A percentile compares a stretch with the other conserved stretches of the same genome.
These are phyloP conservation scores for Callionymus lyra DNA, from an alignment of 2,113 vertebrate genomes.

Conservation along the genomic window DNA sequence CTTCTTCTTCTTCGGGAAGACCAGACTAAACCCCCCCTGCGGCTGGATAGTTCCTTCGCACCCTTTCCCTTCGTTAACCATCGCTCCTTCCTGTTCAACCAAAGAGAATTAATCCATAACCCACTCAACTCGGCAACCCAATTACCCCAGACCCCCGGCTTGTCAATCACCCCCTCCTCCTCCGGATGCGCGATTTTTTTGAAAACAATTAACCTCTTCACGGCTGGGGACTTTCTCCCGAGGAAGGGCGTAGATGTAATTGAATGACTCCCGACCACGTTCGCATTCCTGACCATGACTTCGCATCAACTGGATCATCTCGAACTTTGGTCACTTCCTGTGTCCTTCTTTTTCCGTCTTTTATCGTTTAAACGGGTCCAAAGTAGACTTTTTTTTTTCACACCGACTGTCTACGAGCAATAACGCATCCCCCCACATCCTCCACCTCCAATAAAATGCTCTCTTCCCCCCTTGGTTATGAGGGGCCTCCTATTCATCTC, in stretches of 20 bases:
- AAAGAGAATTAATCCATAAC: slow-evolving; percentile 75
- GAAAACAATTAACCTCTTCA: slow-evolving; percentile 79
- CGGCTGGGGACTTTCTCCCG: slow-evolving; percentile 50
- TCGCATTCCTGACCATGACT: slow-evolving; percentile 56
- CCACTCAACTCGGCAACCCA: slow-evolving; percentile 74
- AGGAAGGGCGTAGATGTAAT: slow-evolving; percentile 44
- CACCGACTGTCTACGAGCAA: slow-evolving; percentile 40
- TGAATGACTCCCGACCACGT: slow-evolving; percentile 52
- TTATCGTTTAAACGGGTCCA: not conserved
- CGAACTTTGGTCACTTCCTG: too few relatives aligned
- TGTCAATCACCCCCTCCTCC: slow-evolving; percentile 56
- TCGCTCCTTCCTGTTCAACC: slow-evolving; percentile 32
- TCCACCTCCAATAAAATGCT: slow-evolving; percentile 55
- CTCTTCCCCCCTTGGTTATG: slow-evolving; percentile 51
- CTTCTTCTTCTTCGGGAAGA: too few relatives aligned
- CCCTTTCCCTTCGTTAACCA: slow-evolving; percentile 43
- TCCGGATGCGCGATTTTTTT: slow-evolving; percentile 64
- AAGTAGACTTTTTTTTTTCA: slow-evolving; percentile 42
- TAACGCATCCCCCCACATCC: slow-evolving; percentile 43
- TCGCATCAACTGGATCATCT: too few relatives aligned
- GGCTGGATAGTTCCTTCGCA: slow-evolving; percentile 71
- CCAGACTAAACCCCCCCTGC: slow-evolving; percentile 76
- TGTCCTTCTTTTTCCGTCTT: too few relatives aligned
- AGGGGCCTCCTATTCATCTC: slow-evolving; percentile 68
- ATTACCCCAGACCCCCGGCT: slow-evolving; percentile 62